phyloP scores from a whole-genome alignment of 2,888 invertebrate genomes.

The Physocephala rufipes region DNA sequence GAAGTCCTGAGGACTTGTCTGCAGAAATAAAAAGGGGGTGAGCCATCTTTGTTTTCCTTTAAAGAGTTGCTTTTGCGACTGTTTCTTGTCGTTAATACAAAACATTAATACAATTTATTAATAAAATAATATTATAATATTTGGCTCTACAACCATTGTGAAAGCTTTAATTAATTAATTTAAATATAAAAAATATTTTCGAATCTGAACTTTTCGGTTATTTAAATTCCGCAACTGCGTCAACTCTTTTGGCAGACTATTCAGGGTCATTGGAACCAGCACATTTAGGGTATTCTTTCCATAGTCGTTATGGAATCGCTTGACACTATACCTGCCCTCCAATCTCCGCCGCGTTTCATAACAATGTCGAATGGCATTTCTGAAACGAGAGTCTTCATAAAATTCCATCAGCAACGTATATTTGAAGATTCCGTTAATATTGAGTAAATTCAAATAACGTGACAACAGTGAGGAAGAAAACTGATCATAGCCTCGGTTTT shows the following conservation, averaged over 20 bases:
- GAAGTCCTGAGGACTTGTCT: too few species aligned
- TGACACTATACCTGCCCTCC: not conserved
- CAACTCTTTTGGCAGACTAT: not conserved
- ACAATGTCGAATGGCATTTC: not conserved
- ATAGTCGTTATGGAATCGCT: constrained; percentile 1
- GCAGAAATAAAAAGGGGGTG: too few species aligned
- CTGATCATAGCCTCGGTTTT: not conserved
- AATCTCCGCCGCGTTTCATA: not conserved
- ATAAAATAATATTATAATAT: too few species aligned
- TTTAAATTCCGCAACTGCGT: not conserved
- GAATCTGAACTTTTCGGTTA: not conserved
- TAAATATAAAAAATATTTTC: not conserved
- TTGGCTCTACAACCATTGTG: too few species aligned
- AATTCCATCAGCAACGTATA: not conserved
- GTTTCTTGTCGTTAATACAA: too few species aligned
- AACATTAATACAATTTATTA: too few species aligned
- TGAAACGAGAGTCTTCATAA: not conserved
- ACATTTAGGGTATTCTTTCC: not conserved
- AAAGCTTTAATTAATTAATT: too few species aligned
- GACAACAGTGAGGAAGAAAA: not conserved
- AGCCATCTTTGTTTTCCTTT: too few species aligned
- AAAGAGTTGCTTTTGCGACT: too few species aligned
- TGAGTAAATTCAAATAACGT: not conserved
- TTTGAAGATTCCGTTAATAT: constrained; percentile 6
- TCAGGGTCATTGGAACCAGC: not conserved